Conservation (phyloP, 2,797 vertebrate species). For the Nannoperca obscura region DNA sequence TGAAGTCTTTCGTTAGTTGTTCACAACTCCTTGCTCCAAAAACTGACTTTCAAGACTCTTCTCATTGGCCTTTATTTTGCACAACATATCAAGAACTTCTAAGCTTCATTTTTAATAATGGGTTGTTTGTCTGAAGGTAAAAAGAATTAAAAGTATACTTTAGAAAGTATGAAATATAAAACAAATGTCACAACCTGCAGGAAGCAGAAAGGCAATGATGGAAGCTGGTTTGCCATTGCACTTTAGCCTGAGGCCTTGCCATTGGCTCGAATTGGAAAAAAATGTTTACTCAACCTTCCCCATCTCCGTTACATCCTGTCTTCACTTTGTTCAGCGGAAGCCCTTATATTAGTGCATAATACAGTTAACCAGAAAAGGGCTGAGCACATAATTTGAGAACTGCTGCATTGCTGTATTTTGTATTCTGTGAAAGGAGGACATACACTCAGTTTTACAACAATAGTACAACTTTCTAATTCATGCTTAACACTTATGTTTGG, state of each 20-base stretch:
- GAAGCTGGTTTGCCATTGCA: conserved; percentile 17
- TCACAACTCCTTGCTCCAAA: conserved; percentile 26
- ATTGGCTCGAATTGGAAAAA: conserved; percentile 35
- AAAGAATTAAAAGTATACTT: neutral
- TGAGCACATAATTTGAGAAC: neutral
- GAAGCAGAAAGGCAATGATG: conserved; percentile 4
- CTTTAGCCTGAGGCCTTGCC: conserved; percentile 47
- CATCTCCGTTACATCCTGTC: conserved; percentile 20
- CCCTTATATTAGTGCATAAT: conserved; percentile 1
- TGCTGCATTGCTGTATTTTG: neutral
- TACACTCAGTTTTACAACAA: conserved; percentile 36
- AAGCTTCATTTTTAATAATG: neutral
- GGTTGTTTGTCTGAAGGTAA: neutral
- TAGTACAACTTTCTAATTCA: conserved; percentile 40
- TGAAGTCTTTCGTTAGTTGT: conserved; percentile 55
- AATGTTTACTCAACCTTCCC: conserved; percentile 28
- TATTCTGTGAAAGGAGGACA: neutral
- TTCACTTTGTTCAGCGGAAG: conserved; percentile 24
- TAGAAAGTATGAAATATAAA: neutral
- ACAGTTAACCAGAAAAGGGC: neutral
- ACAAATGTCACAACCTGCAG: conserved; percentile 17
- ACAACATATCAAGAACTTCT: conserved; percentile 16
- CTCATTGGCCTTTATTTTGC: conserved; percentile 26
- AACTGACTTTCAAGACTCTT: conserved; percentile 31
- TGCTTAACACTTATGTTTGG: conserved; percentile 36